Evolutionary conservation across 1,140 invertebrate genomes (phyloP).

Genomic region (Rhagoletis zephyria): DNA sequence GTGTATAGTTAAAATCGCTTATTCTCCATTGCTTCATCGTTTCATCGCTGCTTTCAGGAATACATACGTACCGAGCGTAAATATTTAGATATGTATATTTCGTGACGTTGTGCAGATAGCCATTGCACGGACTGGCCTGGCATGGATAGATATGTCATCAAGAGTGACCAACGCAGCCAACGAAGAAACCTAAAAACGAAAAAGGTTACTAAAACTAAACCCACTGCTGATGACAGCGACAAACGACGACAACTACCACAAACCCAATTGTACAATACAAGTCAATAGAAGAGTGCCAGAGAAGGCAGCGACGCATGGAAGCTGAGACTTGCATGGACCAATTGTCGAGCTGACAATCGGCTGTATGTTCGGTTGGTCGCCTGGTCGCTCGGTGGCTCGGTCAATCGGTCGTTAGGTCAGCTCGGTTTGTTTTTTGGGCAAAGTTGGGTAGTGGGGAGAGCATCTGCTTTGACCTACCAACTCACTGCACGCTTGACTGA

Average conservation of each 20-base stretch:
- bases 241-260: slow-evolving; percentile 3
- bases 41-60: not conserved
- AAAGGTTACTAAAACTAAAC: slow-evolving; percentile 8
- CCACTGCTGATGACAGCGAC: slow-evolving; percentile 37
- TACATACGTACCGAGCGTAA: not conserved
- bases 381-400: slow-evolving; percentile 22
- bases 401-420: slow-evolving; percentile 49
- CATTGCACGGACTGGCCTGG: too few relatives aligned
- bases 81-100: not conserved
- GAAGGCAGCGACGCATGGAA: not conserved
- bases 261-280: not conserved
- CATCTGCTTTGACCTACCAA: slow-evolving; percentile 43
- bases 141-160: too few relatives aligned
- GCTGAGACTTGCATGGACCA: slow-evolving; percentile 4
- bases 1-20: not conserved
- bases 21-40: not conserved
- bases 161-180: too few relatives aligned
- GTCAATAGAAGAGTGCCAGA: not conserved
- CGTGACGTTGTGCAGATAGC: not conserved
- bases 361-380: slow-evolving; percentile 11
- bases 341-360: slow-evolving; percentile 1
- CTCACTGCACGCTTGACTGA: slow-evolving; percentile 40
- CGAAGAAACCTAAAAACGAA: not conserved
- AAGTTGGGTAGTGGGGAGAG: not conserved
- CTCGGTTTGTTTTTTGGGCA: slow-evolving; percentile 9